These are phyloP conservation scores for Syngnathus floridae DNA, from an alignment of 2,113 vertebrate genomes.

Conservation along the genomic window DNA sequence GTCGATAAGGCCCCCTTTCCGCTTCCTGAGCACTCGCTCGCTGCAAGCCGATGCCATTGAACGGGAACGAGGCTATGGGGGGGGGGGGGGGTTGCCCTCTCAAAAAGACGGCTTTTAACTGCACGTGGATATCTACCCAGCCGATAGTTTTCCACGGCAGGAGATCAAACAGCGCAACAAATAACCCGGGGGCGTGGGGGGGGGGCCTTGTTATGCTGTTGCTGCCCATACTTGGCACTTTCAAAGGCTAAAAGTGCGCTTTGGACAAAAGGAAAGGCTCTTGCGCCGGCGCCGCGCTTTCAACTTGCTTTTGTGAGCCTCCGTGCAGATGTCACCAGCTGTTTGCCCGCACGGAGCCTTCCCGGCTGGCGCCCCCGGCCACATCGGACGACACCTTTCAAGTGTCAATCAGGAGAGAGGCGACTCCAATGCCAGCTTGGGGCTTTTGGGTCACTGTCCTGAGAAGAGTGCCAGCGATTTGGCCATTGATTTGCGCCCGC, in stretches of 20 bases:
- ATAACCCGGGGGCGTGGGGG: slow-evolving; percentile 29
- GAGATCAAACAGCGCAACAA: slow-evolving; percentile 51
- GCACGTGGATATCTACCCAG: slow-evolving; percentile 60
- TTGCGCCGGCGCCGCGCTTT: slow-evolving; percentile 72
- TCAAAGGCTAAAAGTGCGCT: slow-evolving; percentile 43
- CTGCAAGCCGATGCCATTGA: slow-evolving; percentile 65
- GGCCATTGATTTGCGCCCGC: slow-evolving; percentile 85
- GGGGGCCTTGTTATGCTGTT: slow-evolving; percentile 45
- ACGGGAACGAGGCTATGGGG: slow-evolving; percentile 47
- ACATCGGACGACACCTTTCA: slow-evolving; percentile 95
- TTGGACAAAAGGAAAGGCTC: slow-evolving; percentile 38
- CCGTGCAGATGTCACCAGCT: slow-evolving; percentile 98
- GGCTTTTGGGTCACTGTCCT: slow-evolving; percentile 93
- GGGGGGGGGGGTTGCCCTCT: slow-evolving; percentile 34
- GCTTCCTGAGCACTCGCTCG: slow-evolving; percentile 61
- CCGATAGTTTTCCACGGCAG: slow-evolving; percentile 60
- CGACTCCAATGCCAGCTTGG: slow-evolving; percentile 51
- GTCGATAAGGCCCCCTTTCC: slow-evolving; percentile 69
- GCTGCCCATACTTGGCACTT: slow-evolving; percentile 14
- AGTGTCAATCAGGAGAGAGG: slow-evolving; percentile 97
- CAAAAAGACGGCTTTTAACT: slow-evolving; percentile 69
- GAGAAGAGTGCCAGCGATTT: slow-evolving; percentile 92
- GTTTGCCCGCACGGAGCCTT: slow-evolving; percentile 92
- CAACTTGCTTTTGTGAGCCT: slow-evolving; percentile 97
- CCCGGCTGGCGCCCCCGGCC: slow-evolving; percentile 91